Conservation (phyloP, 2,113 vertebrate genomes). For the Rhinogobius similis region DNA sequence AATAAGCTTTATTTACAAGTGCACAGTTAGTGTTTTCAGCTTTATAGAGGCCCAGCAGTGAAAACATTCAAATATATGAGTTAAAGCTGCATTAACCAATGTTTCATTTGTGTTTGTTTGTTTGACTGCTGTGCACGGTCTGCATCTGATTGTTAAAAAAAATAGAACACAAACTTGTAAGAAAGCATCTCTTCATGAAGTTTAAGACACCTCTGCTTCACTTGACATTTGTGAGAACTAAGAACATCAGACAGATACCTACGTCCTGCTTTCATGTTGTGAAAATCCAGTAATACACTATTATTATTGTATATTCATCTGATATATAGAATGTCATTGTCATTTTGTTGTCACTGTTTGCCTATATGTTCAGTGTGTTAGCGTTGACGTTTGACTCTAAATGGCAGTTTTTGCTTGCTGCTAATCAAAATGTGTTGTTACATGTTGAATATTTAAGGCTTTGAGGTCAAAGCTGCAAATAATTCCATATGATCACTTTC, state of each 20-base stretch:
- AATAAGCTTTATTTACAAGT: neutral
- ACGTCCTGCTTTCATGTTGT: neutral
- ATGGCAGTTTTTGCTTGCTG: too few species aligned
- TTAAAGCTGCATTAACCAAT: neutral
- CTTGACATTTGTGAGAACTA: too few species aligned
- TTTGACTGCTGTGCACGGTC: too few species aligned
- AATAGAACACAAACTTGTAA: too few species aligned
- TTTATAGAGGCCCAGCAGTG: neutral
- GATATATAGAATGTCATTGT: too few species aligned
- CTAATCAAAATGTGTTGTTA: too few species aligned
- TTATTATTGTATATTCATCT: neutral
- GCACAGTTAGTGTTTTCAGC: neutral
- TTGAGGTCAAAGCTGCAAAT: neutral
- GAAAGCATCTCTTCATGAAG: too few species aligned
- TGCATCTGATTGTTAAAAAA: too few species aligned
- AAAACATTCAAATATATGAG: neutral
- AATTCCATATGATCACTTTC: neutral
- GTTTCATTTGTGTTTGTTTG: too few species aligned
- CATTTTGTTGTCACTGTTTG: neutral
- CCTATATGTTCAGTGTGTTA: neutral
- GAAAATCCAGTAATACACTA: neutral
- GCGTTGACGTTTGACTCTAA: neutral
- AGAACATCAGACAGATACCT: too few species aligned
- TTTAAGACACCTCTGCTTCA: too few species aligned
- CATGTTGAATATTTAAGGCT: neutral